Evolutionary conservation across 53 echinoderm and acorn worm species (phyloP).

Genomic region (Henricia sp.): DNA sequence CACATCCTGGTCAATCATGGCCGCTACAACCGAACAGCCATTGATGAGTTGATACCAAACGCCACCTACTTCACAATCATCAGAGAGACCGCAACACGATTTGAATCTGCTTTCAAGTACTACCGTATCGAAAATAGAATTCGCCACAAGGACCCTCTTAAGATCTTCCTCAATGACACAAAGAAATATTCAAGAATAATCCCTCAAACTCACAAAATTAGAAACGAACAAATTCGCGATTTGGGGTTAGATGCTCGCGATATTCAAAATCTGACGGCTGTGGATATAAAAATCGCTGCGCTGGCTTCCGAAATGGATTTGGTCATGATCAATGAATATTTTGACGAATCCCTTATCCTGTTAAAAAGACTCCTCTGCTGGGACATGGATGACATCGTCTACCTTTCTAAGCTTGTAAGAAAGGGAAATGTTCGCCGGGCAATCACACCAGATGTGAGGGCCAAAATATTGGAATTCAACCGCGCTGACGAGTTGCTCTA

Average conservation of each 20-base stretch:
- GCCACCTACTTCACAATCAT: conserved; percentile 65
- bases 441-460: conserved; percentile 4
- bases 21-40: conserved; percentile 39
- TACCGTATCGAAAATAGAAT: conserved; percentile 40
- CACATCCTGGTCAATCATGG: conserved; percentile 66
- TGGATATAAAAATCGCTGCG: conserved; percentile 20
- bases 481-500: conserved; percentile 61
- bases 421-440: conserved; percentile 12
- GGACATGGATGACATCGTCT: conserved; percentile 67
- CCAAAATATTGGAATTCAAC: conserved; percentile 59
- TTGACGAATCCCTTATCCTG: conserved; percentile 70
- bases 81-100: conserved; percentile 53
- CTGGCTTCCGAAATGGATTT: conserved; percentile 59
- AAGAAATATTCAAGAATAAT: conserved; percentile 8
- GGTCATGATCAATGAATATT: conserved; percentile 73
- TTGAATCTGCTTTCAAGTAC: conserved; percentile 73
- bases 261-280: conserved; percentile 4
- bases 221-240: conserved; percentile 65
- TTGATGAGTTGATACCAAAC: conserved; percentile 36
- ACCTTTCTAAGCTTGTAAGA: conserved; percentile 60
- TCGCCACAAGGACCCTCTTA: conserved; percentile 24
- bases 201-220: background rate
- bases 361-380: conserved; percentile 64
- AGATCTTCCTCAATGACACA: conserved; percentile 45
- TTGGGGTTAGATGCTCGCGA: conserved; percentile 58